Percentiles rank a stretch among this genome's conserved stretches.
Conservation (phyloP, 2,797 vertebrate genomes). For the Tinamus major region DNA sequence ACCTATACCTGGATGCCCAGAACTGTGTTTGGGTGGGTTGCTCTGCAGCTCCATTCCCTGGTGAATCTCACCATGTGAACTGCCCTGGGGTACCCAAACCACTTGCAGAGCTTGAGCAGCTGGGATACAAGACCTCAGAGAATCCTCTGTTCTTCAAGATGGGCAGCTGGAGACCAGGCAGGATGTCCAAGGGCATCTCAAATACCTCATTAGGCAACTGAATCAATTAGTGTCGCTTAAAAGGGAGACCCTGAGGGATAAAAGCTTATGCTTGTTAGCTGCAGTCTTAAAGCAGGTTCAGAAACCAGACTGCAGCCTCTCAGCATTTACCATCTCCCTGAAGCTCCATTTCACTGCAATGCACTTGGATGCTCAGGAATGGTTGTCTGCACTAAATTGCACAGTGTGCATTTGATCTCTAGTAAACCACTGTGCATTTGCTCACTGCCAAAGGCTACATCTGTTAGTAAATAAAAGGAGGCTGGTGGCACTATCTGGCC, state of each 20-base stretch:
- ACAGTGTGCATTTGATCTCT: background rate
- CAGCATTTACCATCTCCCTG: background rate
- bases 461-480: background rate
- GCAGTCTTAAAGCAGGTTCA: background rate
- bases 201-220: background rate
- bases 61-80: background rate
- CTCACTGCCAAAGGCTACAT: background rate
- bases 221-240: background rate
- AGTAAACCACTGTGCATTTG: background rate
- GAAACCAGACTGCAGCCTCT: background rate
- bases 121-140: background rate
- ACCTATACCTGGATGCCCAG: background rate
- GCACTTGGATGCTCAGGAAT: accelerated
- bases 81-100: background rate
- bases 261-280: background rate
- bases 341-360: background rate
- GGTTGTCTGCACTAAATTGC: background rate
- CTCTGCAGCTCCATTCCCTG: background rate
- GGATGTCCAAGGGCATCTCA: background rate
- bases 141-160: background rate
- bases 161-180: background rate
- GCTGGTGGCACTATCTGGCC: background rate
- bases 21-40: too few relatives aligned
- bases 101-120: accelerated
- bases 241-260: background rate